Base-by-base conservation (phyloP, 2,797 vertebrate species). In the Gambusia yucatana region DNA sequence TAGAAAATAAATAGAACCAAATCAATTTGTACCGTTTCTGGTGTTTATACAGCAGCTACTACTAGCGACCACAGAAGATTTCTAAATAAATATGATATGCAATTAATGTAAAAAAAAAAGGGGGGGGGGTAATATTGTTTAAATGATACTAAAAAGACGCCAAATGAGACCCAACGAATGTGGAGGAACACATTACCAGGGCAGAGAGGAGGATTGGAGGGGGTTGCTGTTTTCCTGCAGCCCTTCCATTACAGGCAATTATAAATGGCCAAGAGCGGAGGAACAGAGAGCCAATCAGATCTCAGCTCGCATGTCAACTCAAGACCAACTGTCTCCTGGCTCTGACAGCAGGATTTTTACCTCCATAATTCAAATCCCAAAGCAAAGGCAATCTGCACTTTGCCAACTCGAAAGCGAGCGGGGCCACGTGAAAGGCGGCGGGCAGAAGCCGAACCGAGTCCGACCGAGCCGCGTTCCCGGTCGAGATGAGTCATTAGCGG, bases 361-460 rank as follows among this genome's bases (percentile, higher is more conserved):
- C 98, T 98, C 98, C 98, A 98, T 97, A 98, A 99, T 99, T 98
- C 98, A 99, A 99, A 99, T 98, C 97, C 98, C 98, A 97, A 96
- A 98, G 97, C 97, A 96, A 96, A 96, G 96, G 86, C 96, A 95
- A 97, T 97, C 97, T 95, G 97, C 97, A 96, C 96, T 94, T 88
- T 81, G 85, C 90, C 90, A 86, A 93, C 96, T 97, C 95, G 94
- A 50, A 94, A 61, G 95, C 95, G 79, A 86, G n/a, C 39, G 96
- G 91, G 92, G 93, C 96, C 82, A 83, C 95, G 94, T 96, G 48
- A 59, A 30, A 61, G 36, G 43, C n/a, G 39, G 47, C 25, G 75
- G 25, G 47, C 2, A 36, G 6, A 14, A 59, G 55, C 52, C 71
- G 77, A 61, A 36, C 69, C 61, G 76, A 87, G 43, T 20, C 84